Conservation (phyloP, 23 tunicate genomes). For the Clavelina lepadiformis region DNA sequence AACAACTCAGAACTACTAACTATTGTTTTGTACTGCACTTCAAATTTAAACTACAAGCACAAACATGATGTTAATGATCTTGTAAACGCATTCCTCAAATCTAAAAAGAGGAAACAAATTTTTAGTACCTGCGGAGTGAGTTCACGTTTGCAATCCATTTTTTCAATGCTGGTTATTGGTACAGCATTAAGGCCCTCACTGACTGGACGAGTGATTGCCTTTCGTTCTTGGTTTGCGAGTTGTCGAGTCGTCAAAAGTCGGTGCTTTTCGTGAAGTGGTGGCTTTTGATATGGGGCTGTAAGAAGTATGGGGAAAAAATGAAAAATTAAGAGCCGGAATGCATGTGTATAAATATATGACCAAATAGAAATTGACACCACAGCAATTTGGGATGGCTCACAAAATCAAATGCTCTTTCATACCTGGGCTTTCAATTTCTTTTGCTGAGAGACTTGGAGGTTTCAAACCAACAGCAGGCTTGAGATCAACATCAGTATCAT, state of each 20-base stretch:
- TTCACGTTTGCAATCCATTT: conserved; percentile 46
- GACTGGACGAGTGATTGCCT: conserved; percentile 56
- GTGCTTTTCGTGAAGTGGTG: conserved; percentile 45
- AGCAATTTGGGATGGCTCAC: too few relatives aligned
- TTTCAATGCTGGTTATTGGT: conserved; percentile 64
- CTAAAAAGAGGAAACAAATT: too few relatives aligned
- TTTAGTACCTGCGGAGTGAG: conserved; percentile 73
- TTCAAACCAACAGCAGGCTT: conserved; percentile 72
- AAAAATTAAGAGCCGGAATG: too few relatives aligned
- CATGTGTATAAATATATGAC: too few relatives aligned
- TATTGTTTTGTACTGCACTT: too few relatives aligned
- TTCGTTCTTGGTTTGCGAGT: conserved; percentile 58
- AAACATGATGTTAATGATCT: too few relatives aligned
- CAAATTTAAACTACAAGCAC: too few relatives aligned
- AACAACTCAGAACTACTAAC: too few relatives aligned
- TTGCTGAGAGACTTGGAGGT: conserved; percentile 48
- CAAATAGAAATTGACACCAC: too few relatives aligned
- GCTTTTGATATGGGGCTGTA: conserved; percentile 21
- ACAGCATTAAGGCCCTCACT: conserved; percentile 89
- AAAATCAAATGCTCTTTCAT: too few relatives aligned
- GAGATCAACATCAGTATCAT: conserved; percentile 47
- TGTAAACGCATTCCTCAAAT: too few relatives aligned
- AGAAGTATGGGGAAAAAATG: too few relatives aligned
- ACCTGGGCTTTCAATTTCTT: conserved; percentile 65
- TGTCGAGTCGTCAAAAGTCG: conserved; percentile 69